Percentiles rank a stretch among this genome's conserved stretches.
These are phyloP conservation scores for Paramormyrops kingsleyae DNA, from an alignment of 2,113 vertebrate species.

Conservation along the genomic window DNA sequence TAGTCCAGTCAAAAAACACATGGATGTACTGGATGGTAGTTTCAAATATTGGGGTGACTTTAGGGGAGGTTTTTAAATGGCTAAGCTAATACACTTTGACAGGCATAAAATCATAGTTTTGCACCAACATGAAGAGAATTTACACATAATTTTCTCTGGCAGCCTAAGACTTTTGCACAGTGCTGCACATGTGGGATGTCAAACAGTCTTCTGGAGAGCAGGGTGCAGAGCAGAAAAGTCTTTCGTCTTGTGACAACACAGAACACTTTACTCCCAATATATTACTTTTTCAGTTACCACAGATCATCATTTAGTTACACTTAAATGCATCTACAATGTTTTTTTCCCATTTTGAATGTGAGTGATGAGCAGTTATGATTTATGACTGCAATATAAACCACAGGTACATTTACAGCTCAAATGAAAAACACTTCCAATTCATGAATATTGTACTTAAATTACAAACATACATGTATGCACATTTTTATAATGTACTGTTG, in stretches of 20 bases:
- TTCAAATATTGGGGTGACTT: neutral
- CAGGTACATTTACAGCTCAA: neutral
- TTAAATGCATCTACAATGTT: neutral
- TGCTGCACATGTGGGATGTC: neutral
- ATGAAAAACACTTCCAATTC: neutral
- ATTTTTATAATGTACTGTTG: neutral
- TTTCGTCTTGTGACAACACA: neutral
- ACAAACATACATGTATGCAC: neutral
- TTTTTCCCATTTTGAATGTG: neutral
- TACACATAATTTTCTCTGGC: neutral
- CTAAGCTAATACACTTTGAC: neutral
- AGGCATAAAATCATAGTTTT: neutral
- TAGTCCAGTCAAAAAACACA: neutral
- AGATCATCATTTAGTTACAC: neutral
- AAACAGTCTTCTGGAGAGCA: neutral
- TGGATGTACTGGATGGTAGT: neutral
- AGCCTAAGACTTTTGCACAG: neutral
- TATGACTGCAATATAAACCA: neutral
- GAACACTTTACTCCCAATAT: neutral
- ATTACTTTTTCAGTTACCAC: neutral
- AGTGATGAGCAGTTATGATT: neutral
- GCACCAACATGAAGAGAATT: neutral
- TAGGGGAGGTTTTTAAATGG: neutral
- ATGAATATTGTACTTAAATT: neutral
- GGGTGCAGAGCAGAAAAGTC: neutral